These are phyloP conservation scores for Lepidurus packardi DNA, from an alignment of 1,140 invertebrate genomes.

Conservation along the genomic window DNA sequence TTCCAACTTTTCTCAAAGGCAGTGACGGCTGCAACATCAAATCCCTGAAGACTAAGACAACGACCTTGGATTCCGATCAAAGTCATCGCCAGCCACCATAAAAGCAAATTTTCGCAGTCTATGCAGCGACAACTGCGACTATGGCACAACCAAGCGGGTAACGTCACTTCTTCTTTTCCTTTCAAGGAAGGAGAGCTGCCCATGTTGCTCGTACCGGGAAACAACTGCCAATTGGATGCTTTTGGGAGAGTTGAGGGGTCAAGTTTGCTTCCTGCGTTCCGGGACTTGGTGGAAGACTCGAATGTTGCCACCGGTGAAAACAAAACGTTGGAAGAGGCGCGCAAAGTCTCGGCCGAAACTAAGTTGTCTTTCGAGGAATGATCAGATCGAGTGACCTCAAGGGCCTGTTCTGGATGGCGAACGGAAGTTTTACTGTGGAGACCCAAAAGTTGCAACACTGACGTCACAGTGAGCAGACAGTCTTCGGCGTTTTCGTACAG, in stretches of 20 bases:
- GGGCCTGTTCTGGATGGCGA: not conserved
- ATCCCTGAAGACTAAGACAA: not conserved
- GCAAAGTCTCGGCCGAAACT: not conserved
- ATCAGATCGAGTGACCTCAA: not conserved
- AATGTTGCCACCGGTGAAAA: not conserved
- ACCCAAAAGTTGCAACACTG: not conserved
- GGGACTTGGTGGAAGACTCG: not conserved
- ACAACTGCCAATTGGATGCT: not conserved
- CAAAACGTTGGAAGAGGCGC: not conserved
- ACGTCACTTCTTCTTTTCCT: not conserved
- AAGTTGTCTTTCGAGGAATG: not conserved
- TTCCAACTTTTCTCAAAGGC: not conserved
- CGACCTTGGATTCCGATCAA: not conserved
- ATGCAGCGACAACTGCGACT: constrained; percentile 3
- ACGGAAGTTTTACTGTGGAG: not conserved
- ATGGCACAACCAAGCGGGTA: not conserved
- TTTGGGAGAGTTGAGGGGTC: not conserved
- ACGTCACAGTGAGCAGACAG: not conserved
- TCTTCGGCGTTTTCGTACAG: not conserved
- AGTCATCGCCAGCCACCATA: not conserved
- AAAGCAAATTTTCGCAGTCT: constrained; percentile 8
- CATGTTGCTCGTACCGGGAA: not conserved
- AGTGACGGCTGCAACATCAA: not conserved
- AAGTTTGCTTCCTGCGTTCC: not conserved
- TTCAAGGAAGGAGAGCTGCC: not conserved